Percentiles rank a stretch among this genome's conserved stretches.
phyloP scores from a whole-genome alignment of 2,113 vertebrate species.

The Percopsis transmontana region DNA sequence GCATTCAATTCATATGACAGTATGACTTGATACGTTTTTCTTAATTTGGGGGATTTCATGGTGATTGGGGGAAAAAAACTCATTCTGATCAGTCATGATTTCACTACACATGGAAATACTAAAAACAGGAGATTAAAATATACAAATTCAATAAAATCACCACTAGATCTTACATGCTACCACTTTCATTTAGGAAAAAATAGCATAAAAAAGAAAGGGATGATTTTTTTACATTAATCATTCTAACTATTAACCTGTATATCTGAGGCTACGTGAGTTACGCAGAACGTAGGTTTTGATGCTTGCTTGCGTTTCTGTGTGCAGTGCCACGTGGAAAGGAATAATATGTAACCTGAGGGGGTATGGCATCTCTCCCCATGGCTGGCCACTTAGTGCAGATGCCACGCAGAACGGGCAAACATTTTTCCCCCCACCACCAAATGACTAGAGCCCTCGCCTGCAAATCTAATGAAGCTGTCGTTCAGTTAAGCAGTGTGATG shows the following conservation, averaged over 20 bases:
- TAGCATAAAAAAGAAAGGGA: too few relatives aligned
- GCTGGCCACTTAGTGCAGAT: conserved; percentile 63
- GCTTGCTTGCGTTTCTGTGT: conserved; percentile 22
- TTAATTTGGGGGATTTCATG: too few relatives aligned
- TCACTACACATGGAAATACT: too few relatives aligned
- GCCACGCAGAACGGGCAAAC: conserved; percentile 50
- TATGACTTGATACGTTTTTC: too few relatives aligned
- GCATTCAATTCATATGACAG: too few relatives aligned
- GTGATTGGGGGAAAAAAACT: too few relatives aligned
- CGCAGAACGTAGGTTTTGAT: not conserved
- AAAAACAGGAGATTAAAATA: too few relatives aligned
- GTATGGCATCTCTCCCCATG: conserved; percentile 47
- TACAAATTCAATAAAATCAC: too few relatives aligned
- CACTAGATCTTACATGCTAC: too few relatives aligned
- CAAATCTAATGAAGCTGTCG: conserved; percentile 65
- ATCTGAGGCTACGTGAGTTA: conserved; percentile 50
- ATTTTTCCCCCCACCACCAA: conserved; percentile 50
- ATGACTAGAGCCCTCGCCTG: conserved; percentile 45
- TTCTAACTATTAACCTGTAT: conserved; percentile 61
- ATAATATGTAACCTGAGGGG: conserved; percentile 65
- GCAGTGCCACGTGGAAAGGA: conserved; percentile 47
- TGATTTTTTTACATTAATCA: too few relatives aligned
- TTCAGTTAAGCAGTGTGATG: conserved; percentile 45
- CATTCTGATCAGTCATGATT: too few relatives aligned
- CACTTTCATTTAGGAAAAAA: too few relatives aligned